phyloP scores from a whole-genome alignment of 2,113 vertebrate genomes.

The Gracilinanus agilis region DNA sequence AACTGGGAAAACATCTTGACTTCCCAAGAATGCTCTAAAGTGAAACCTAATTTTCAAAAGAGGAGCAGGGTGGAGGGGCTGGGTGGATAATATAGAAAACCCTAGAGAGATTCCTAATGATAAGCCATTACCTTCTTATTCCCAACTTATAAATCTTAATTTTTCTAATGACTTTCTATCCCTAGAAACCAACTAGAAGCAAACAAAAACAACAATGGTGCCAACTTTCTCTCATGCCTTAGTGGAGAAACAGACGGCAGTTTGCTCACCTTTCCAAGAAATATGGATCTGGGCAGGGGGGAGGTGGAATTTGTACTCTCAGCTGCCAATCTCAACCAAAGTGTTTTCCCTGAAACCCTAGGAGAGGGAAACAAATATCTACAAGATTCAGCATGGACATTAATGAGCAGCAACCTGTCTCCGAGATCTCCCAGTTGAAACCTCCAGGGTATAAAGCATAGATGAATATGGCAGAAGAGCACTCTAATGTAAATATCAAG shows the following conservation, averaged over 20 bases:
- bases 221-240: conserved; percentile 14
- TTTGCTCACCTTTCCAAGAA: conserved; percentile 26
- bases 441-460: neutral
- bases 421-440: conserved; percentile 7
- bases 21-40: conserved; percentile 1
- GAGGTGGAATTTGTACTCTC: conserved; percentile 11
- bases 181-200: conserved; percentile 33
- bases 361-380: conserved; percentile 39
- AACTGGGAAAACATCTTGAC: neutral
- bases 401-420: conserved; percentile 21
- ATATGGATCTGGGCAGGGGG: neutral
- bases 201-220: conserved; percentile 34
- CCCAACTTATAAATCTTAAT: neutral
- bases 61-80: neutral
- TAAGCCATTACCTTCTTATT: conserved; percentile 19
- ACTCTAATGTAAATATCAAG: neutral
- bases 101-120: neutral
- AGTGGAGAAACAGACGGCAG: conserved; percentile 19
- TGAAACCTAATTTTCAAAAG: conserved; percentile 34
- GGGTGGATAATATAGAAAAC: conserved; percentile 15
- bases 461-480: neutral
- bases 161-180: neutral
- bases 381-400: neutral
- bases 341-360: conserved; percentile 33
- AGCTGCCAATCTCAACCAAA: conserved; percentile 16